A percentile compares a stretch with the other conserved stretches of the same genome.
These are phyloP conservation scores for Ennomos fuscantarius DNA, from an alignment of 2,888 invertebrate species.

Conservation along the genomic window DNA sequence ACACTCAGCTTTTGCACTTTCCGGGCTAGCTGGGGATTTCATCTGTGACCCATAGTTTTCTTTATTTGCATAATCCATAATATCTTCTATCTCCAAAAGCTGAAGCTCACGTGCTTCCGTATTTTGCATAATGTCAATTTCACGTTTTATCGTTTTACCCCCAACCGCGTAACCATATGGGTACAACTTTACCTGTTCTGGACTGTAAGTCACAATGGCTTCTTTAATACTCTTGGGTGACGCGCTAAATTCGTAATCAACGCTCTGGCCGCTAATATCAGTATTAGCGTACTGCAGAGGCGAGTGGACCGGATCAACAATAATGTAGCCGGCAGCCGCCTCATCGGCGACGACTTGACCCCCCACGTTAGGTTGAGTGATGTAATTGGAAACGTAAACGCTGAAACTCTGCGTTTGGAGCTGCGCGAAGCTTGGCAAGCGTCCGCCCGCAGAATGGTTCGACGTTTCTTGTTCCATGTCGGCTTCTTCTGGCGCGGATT, in stretches of 20 bases:
- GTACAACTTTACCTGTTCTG: constrained; percentile 67
- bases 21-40: constrained; percentile 80
- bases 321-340: constrained; percentile 80
- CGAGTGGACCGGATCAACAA: constrained; percentile 73
- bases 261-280: constrained; percentile 62
- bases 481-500: constrained; percentile 79
- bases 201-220: constrained; percentile 64
- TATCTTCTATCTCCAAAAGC: constrained; percentile 77
- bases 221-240: constrained; percentile 69
- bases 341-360: constrained; percentile 87
- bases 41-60: constrained; percentile 79
- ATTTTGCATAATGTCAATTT: constrained; percentile 57
- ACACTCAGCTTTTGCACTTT: constrained; percentile 75
- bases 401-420: constrained; percentile 85
- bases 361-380: constrained; percentile 90
- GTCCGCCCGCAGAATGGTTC: constrained; percentile 69
- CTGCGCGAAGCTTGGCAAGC: constrained; percentile 88
- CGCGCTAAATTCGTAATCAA: constrained; percentile 75
- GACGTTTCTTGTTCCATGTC: constrained; percentile 79
- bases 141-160: constrained; percentile 75
- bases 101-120: constrained; percentile 69
- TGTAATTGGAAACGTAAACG: constrained; percentile 85
- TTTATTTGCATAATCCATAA: constrained; percentile 82
- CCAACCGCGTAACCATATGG: constrained; percentile 71
- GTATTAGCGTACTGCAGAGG: constrained; percentile 67